These are phyloP conservation scores for human (Homo sapiens) DNA, from an alignment of 2,113 vertebrate genomes.

Conservation along the genomic window DNA sequence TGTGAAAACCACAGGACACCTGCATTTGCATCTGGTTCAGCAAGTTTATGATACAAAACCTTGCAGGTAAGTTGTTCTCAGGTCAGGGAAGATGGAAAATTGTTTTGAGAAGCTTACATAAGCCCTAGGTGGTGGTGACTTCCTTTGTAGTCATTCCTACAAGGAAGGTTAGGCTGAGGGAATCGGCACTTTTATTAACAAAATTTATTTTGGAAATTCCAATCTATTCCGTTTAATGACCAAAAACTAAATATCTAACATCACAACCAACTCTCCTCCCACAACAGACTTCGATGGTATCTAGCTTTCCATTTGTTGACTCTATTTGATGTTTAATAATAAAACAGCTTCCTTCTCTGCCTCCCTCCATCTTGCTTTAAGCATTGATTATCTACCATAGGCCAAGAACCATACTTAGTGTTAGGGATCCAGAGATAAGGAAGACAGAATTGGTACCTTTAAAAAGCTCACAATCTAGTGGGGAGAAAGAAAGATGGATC, in stretches of 20 bases:
- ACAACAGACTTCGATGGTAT: no score
- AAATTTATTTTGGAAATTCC: neutral
- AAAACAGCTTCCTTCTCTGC: neutral
- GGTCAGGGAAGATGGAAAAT: neutral
- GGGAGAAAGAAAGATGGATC: neutral
- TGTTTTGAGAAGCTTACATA: conserved; percentile 28
- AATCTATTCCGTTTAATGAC: neutral
- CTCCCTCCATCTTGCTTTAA: neutral
- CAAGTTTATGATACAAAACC: conserved; percentile 66
- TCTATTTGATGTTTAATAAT: neutral
- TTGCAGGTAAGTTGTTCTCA: conserved; percentile 71
- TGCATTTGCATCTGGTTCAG: conserved; percentile 79
- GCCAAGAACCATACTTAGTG: neutral
- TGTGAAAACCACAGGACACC: conserved; percentile 77
- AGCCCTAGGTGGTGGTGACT: neutral
- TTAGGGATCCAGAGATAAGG: neutral
- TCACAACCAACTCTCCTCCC: neutral
- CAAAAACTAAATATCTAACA: neutral
- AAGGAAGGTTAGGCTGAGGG: neutral
- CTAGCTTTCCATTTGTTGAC: neutral
- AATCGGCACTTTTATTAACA: conserved; percentile 13
- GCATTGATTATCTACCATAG: neutral
- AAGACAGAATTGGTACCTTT: neutral
- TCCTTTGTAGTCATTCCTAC: conserved; percentile 11
- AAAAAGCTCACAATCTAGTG: neutral